Base-by-base conservation (phyloP, 2,797 vertebrate species). In the Lepilemur ruficaudatus region DNA sequence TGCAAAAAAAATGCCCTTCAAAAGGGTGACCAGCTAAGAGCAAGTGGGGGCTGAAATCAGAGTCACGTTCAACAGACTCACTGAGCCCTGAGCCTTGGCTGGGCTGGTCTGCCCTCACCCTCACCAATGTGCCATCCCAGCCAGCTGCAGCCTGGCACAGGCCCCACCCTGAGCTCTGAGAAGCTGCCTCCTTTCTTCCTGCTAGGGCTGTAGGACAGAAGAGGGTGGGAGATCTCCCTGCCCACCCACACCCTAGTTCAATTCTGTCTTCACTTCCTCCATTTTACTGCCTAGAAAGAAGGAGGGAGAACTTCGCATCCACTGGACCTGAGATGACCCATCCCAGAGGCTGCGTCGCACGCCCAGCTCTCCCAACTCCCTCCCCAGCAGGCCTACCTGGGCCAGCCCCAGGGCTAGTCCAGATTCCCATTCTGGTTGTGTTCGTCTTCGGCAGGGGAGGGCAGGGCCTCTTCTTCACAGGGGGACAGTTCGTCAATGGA, bases 401-500 rank as follows among this genome's bases (percentile, higher is more conserved):
- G 96, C 95, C 52, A 52, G 84, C 59, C 96, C 93, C 63, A 17
- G 85, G 4, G 95, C 94, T 99, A 98, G 91, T 99, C 98, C 98
- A 99, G 98, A 46, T 99, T 98, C 81, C 99, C 99, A 5, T 98
- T 99, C 93, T 99, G 98, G 79, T 96, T 98, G 97, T 98, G 98
- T 28, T 95, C 96, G 0, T 97, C 97, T 20, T 57, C 48, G 0
- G 96, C 89, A 30, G 89, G 94, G 1, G 93, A 93, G 1, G 93
- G n/a, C 0, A 75, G 94, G 73, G 95, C 90, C 10, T 94, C 96
- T 67, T 98, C 99, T 97, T 98, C 98, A 32, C 98, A 98, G 8
- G 98, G 98, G 0, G 98, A 98, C 93, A 98, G 98, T 93, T 99
- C 99, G 12, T 98, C 99, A 11, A 99, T 99, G 98, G 98, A 98